phyloP scores from a whole-genome alignment of 2,888 invertebrate species.

The Leptinotarsa peninsularis region DNA sequence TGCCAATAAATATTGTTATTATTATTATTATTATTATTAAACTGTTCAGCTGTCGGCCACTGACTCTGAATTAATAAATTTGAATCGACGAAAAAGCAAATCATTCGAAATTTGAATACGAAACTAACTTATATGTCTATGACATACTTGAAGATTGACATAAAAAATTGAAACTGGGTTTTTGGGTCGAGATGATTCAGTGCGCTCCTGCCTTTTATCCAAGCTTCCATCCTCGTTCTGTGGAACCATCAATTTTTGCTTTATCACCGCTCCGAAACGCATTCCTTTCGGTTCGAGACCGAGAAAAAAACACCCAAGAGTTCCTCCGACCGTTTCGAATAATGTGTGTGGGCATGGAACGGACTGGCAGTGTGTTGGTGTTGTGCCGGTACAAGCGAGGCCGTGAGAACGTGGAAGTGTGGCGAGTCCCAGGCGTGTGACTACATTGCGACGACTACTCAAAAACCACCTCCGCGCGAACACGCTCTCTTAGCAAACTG shows the following conservation, averaged over 20 bases:
- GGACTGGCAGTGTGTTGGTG: slow-evolving; percentile 46
- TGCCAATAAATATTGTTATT: too few species aligned
- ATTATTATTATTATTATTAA: too few species aligned
- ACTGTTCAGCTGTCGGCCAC: too few species aligned
- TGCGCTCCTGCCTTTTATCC: neutral
- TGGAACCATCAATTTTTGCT: slow-evolving; percentile 2
- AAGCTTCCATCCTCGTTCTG: neutral
- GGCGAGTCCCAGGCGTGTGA: slow-evolving; percentile 59
- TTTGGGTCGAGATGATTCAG: neutral
- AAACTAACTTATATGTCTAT: too few species aligned
- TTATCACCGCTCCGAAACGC: slow-evolving; percentile 25
- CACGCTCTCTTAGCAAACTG: slow-evolving; percentile 20
- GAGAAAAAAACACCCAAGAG: slow-evolving; percentile 33
- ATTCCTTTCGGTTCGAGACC: slow-evolving; percentile 29
- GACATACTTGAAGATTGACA: neutral
- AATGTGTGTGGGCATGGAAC: slow-evolving; percentile 32
- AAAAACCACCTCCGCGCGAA: slow-evolving; percentile 44
- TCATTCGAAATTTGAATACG: too few species aligned
- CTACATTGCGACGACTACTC: slow-evolving; percentile 41
- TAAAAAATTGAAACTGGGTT: neutral
- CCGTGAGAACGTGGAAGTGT: slow-evolving; percentile 61
- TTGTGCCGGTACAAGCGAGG: slow-evolving; percentile 45
- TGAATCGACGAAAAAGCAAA: too few species aligned
- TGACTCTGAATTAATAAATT: too few species aligned
- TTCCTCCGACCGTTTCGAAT: slow-evolving; percentile 26